Conservation (phyloP, 2,888 invertebrate species). For the Agriopis leucophaearia region DNA sequence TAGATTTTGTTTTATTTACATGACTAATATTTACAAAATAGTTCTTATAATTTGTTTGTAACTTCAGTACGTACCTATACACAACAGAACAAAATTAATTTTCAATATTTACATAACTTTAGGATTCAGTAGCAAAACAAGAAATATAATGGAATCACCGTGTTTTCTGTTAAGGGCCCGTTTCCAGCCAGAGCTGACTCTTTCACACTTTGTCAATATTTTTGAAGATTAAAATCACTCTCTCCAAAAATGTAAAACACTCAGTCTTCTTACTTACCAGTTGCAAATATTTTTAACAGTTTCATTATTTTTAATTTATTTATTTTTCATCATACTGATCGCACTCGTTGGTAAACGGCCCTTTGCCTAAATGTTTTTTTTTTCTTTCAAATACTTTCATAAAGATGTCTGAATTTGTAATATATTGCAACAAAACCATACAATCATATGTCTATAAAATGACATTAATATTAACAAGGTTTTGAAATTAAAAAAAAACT, state of each 20-base stretch:
- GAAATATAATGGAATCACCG: background rate
- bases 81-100: background rate
- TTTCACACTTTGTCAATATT: too few relatives aligned
- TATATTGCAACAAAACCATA: conserved; percentile 2
- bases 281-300: too few relatives aligned
- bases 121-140: background rate
- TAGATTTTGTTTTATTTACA: conserved; percentile 16
- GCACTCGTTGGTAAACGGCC: too few relatives aligned
- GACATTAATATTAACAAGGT: background rate
- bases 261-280: too few relatives aligned
- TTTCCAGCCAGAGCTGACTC: too few relatives aligned
- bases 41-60: background rate
- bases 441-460: background rate
- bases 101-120: background rate
- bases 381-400: conserved; percentile 14
- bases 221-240: too few relatives aligned
- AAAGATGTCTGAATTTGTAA: conserved; percentile 21
- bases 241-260: too few relatives aligned
- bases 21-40: conserved; percentile 35
- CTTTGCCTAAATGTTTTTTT: too few relatives aligned
- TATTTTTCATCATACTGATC: too few relatives aligned
- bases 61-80: background rate
- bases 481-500: background rate
- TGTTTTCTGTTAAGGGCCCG: background rate
- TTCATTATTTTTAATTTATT: background rate